Conservation (phyloP, 2,797 vertebrate species). For the Malacoraja senta region DNA sequence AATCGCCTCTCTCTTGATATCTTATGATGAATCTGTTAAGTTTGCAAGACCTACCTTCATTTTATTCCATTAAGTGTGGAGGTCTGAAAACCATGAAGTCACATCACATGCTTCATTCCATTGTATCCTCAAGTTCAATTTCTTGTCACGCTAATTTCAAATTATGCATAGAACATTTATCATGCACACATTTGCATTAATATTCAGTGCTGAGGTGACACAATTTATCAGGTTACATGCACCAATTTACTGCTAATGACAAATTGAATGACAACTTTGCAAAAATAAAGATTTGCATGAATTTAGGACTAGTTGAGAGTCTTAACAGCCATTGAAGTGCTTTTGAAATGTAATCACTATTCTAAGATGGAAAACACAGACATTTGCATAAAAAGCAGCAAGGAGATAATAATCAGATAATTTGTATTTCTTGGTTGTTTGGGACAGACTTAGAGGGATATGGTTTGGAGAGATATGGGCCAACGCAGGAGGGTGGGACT, state of each 20-base stretch:
- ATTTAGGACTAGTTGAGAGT: neutral
- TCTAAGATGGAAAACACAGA: neutral
- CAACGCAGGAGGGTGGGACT: too few relatives aligned
- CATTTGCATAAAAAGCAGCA: neutral
- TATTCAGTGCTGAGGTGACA: neutral
- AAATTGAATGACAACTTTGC: neutral
- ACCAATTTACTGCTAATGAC: constrained; percentile 3
- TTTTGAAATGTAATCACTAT: neutral
- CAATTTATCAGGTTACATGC: neutral
- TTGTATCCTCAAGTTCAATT: neutral
- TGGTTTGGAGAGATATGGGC: too few relatives aligned
- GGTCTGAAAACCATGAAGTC: neutral
- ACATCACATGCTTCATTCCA: neutral
- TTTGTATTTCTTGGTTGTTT: neutral
- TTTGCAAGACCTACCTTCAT: too few relatives aligned
- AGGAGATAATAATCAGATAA: neutral
- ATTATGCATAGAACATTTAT: neutral
- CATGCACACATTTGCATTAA: neutral
- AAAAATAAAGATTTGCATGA: neutral
- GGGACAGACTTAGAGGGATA: too few relatives aligned
- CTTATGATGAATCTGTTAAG: too few relatives aligned
- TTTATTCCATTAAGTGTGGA: neutral
- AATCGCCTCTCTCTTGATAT: too few relatives aligned
- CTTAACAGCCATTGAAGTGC: neutral
- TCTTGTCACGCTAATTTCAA: neutral